These are phyloP conservation scores for Drosophila setifemur DNA, from an alignment of 1,140 invertebrate species.

Conservation along the genomic window DNA sequence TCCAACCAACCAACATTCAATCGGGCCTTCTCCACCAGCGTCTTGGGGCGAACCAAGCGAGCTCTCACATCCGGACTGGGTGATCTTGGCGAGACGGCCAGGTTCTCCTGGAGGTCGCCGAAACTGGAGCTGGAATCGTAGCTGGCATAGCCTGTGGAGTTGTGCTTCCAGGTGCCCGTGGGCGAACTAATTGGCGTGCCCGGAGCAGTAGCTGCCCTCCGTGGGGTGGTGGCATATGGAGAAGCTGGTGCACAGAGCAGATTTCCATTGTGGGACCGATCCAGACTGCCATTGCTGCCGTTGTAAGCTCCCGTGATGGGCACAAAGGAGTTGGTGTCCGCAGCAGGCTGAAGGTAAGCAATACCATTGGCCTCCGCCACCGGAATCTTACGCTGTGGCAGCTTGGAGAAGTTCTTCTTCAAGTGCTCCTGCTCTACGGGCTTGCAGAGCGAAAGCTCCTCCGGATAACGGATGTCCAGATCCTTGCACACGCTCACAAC, in stretches of 20 bases:
- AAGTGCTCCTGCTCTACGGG: constrained; percentile 93
- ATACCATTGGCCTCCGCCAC: constrained; percentile 80
- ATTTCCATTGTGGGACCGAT: constrained; percentile 84
- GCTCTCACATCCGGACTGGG: constrained; percentile 90
- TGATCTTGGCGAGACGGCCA: constrained; percentile 91
- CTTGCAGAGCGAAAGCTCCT: constrained; percentile 97
- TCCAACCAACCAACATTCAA: constrained; percentile 99
- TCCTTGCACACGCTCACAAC: constrained; percentile 98
- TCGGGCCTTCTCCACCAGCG: constrained; percentile 95
- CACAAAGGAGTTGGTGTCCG: constrained; percentile 95
- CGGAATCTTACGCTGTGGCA: constrained; percentile 85
- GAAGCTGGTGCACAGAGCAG: constrained; percentile 60
- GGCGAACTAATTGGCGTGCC: constrained; percentile 88
- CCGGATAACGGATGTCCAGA: constrained; percentile 97
- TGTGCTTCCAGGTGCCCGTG: constrained; percentile 82
- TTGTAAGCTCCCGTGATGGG: constrained; percentile 85
- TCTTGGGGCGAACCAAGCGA: constrained; percentile 93
- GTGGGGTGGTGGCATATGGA: constrained; percentile 83
- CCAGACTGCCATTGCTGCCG: constrained; percentile 89
- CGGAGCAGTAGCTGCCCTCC: constrained; percentile 86
- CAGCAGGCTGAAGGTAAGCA: constrained; percentile 83
- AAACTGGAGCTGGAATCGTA: constrained; percentile 83
- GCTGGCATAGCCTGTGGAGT: constrained; percentile 65
- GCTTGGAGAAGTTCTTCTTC: constrained; percentile 93
- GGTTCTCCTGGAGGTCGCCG: constrained; percentile 89